Percentiles rank a stretch among this genome's conserved stretches.
phyloP scores from a whole-genome alignment of 2,113 vertebrate species.

The Alexandromys fortis region DNA sequence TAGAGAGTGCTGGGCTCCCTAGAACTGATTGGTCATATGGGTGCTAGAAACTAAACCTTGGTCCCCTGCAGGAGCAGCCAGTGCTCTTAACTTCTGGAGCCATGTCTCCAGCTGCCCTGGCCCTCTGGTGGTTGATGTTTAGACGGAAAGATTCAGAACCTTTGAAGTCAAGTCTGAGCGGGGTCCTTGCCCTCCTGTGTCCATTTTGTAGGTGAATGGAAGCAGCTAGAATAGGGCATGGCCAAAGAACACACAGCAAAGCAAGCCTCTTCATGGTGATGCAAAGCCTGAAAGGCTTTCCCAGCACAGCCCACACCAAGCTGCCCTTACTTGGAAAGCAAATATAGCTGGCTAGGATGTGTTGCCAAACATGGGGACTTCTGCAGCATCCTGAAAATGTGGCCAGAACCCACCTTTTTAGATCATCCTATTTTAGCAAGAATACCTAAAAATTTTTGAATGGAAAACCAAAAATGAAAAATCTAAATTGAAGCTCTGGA shows the following conservation, averaged over 20 bases:
- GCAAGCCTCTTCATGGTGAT: background rate
- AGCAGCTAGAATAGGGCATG: background rate
- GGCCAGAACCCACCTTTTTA: background rate
- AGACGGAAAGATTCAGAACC: background rate
- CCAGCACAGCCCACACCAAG: background rate
- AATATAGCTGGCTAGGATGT: background rate
- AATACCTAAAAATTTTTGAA: conserved; percentile 40
- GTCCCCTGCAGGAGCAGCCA: background rate
- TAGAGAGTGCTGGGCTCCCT: background rate
- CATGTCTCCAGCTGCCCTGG: background rate
- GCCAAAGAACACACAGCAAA: background rate
- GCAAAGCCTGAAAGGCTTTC: background rate
- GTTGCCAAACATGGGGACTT: background rate
- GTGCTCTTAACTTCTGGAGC: background rate
- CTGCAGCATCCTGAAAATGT: background rate
- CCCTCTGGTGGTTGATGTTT: background rate
- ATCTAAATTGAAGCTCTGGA: background rate
- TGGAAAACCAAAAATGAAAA: background rate
- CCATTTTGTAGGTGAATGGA: background rate
- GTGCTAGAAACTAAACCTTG: too few species aligned
- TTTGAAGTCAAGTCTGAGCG: background rate
- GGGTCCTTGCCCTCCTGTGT: background rate
- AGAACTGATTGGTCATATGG: background rate
- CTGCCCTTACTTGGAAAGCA: background rate
- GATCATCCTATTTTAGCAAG: background rate